These are phyloP conservation scores for Ligdia adustata DNA, from an alignment of 2,888 invertebrate genomes.

Conservation along the genomic window DNA sequence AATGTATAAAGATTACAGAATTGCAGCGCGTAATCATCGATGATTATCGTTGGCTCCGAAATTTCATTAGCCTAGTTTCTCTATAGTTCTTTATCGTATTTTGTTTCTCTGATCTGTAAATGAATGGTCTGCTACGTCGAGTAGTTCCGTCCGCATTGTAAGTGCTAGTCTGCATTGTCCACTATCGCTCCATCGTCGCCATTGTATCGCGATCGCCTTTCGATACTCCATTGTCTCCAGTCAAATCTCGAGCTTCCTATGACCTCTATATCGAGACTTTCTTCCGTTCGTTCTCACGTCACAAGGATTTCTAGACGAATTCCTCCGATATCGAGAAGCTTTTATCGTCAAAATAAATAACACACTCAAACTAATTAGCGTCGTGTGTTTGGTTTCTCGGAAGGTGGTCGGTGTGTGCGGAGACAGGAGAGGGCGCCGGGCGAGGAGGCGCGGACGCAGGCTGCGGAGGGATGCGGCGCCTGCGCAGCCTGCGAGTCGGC, in stretches of 20 bases:
- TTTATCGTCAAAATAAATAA: slow-evolving; percentile 55
- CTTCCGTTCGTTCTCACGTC: slow-evolving; percentile 12
- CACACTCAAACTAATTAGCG: slow-evolving; percentile 60
- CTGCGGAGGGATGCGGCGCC: slow-evolving; percentile 38
- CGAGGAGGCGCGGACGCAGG: slow-evolving; percentile 54
- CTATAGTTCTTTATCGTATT: slow-evolving; percentile 1
- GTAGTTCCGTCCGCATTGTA: slow-evolving; percentile 9
- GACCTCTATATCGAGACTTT: slow-evolving; percentile 27
- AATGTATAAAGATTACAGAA: neutral
- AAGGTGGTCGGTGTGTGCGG: slow-evolving; percentile 49
- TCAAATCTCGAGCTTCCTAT: slow-evolving; percentile 18
- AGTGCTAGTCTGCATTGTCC: slow-evolving; percentile 31
- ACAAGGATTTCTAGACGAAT: neutral
- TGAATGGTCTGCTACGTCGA: neutral
- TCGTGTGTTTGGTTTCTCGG: slow-evolving; percentile 55
- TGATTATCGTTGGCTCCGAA: slow-evolving; percentile 7
- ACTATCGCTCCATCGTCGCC: slow-evolving; percentile 35
- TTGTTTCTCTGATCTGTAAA: slow-evolving; percentile 10
- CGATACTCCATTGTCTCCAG: slow-evolving; percentile 21
- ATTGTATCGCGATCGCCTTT: slow-evolving; percentile 37
- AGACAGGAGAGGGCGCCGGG: slow-evolving; percentile 59
- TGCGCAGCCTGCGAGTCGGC: slow-evolving; percentile 30
- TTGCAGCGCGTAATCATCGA: slow-evolving; percentile 4
- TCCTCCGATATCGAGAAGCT: no score
- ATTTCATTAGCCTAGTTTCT: slow-evolving; percentile 18